Evolutionary conservation across 2,888 invertebrate genomes (phyloP), one percentile per base, ranked within the genome.

Genomic region (Trissolcus brochymenae): DNA sequence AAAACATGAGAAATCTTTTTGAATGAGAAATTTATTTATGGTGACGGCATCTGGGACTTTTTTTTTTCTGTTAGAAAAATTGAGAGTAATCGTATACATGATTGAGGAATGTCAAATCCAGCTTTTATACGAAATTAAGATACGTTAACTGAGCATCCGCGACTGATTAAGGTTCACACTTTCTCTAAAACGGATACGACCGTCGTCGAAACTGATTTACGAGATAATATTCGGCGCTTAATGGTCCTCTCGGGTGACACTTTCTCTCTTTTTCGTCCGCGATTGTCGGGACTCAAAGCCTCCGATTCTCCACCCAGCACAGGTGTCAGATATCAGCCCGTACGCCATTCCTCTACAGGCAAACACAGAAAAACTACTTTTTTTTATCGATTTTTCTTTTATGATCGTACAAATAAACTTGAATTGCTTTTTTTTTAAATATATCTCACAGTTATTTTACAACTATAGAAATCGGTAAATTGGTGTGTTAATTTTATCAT

Each of bases 211-310:
- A 66, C 19, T 73, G 55, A 66, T 73, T 73, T 73, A 73, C 43
- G 65, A n/a, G 13, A 65, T 4, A 55, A 66, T 73, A 60, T 73
- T 65, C 29, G 60, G 29, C 41, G 25, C 25, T 73, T 60, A 60
- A 65, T 65, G 72, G 65, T 29, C 57, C 40, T 35, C 25, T 35
- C 46, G 21, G 17, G n/a, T 66, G 54, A 73, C 73, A 73, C 73
- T 73, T 73, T 66, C 66, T 73, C 66, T 55, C 49, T 73, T 66
- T 19, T 54, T 51, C 29, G 57, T 21, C 41, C 46, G 17, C 40
- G 56, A 56, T 56, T 61, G 13, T 46, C 16, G 16, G 16, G 7
- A 16, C 46, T 11, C 16, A 46, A 46, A 46, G 46, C 46, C n/a
- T n/a, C 4, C n/a, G 43, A 14, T 43, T 43, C n/a, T 43, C 11